Base-by-base conservation (phyloP, 1,140 invertebrate genomes). In the Venturia canescens region DNA sequence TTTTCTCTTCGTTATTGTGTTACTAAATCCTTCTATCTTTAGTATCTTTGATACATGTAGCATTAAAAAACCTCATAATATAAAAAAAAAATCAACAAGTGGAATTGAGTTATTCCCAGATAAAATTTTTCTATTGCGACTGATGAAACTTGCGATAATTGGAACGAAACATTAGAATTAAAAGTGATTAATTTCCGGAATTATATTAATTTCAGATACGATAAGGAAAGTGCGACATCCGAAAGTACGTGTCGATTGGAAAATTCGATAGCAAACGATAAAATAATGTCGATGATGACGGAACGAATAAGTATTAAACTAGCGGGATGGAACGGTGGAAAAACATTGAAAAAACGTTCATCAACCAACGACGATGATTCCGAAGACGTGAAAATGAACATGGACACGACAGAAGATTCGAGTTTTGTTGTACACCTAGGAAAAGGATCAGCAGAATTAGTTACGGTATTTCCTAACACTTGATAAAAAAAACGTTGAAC, bases 301-400 rank as follows among this genome's bases (percentile, higher is more conserved):
- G 88, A 92, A 81, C 81, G 85, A 48, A 90, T 91, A 66, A 85
- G 80, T 60, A 92, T 92, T 63, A 90, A 88, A 87, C 82, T 92
- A 66, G 83, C 82, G 6, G 87, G 83, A 80, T 90, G 88, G 88
- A 84, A 82, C 26, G 34, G 63, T 1, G 48, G 75, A 26, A 69
- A 67, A 31, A 29, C 69, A 15, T 34, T 31, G n/a, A 60, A 80
- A 63, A 79, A 63, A 44, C 48, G 29, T 38, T n/a, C 53, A 26
- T 16, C 6, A 50, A 69, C 4, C 9, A n/a, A 72, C 23, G 48
- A 50, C 27, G 16, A 53, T 60, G 27, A 70, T 26, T 31, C 44
- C 31, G 66, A 72, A 83, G 86, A 88, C 78, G 80, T 82, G 78
- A 16, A 76, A 21, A 83, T 78, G 27, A 82, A 83, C 16, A 77